Percentiles rank a stretch among this genome's conserved stretches.
These are phyloP conservation scores for Baronia brevicornis DNA, from an alignment of 2,888 invertebrate species.

Conservation along the genomic window DNA sequence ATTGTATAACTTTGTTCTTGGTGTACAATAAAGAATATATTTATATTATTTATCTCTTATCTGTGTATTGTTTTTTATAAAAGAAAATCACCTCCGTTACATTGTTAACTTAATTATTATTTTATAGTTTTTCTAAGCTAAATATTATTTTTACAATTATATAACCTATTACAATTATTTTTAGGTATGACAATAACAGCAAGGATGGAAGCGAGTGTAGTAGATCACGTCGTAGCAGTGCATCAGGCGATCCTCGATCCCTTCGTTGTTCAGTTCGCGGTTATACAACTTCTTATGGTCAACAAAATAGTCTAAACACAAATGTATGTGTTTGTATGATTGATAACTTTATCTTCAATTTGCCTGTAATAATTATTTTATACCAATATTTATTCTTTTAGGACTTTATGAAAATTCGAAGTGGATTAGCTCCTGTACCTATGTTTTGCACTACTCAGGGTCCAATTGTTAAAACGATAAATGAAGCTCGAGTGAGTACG, in stretches of 20 bases:
- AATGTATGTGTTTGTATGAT: slow-evolving; percentile 20
- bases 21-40: too few species aligned
- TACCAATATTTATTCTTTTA: slow-evolving; percentile 20
- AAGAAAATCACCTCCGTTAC: too few species aligned
- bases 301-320: slow-evolving; percentile 23
- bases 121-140: background rate
- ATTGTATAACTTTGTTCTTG: too few species aligned
- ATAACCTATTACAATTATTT: background rate
- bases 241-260: slow-evolving; percentile 45
- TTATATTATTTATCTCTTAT: too few species aligned
- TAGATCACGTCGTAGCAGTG: slow-evolving; percentile 35
- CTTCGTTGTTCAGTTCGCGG: slow-evolving; percentile 25
- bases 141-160: background rate
- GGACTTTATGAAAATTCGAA: slow-evolving; percentile 27
- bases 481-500: slow-evolving; percentile 50
- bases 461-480: slow-evolving; percentile 45
- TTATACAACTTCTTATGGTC: slow-evolving; percentile 16
- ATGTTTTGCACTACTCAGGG: slow-evolving; percentile 45
- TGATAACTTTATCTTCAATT: slow-evolving; percentile 3
- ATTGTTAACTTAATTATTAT: too few species aligned
- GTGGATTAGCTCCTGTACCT: slow-evolving; percentile 29
- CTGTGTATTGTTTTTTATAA: too few species aligned
- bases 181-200: background rate
- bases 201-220: slow-evolving; percentile 6
- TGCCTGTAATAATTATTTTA: background rate